Conservation (phyloP, 2,888 invertebrate species). For the Nomada ruficornis region DNA sequence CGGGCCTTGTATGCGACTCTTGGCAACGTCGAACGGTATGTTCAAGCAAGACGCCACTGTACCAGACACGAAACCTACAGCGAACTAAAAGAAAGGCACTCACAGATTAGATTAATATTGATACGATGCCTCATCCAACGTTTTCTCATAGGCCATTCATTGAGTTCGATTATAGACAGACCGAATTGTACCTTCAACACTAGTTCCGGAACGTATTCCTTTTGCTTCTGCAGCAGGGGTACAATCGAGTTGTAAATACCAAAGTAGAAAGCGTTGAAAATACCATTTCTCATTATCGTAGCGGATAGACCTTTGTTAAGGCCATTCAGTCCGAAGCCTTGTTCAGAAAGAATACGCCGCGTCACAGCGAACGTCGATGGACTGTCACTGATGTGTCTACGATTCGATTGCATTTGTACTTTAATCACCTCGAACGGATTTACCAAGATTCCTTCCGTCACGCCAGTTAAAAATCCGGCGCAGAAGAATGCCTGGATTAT, state of each 20-base stretch:
- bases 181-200: conserved; percentile 86
- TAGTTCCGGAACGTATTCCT: conserved; percentile 90
- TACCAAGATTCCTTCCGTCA: conserved; percentile 95
- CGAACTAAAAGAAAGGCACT: conserved; percentile 80
- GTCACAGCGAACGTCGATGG: conserved; percentile 93
- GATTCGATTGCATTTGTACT: conserved; percentile 93
- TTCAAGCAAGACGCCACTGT: conserved; percentile 94
- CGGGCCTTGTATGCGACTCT: conserved; percentile 97
- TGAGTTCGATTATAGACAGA: background rate
- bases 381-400: conserved; percentile 87
- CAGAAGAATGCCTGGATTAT: conserved; percentile 92
- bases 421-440: conserved; percentile 99
- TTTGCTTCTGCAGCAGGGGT: conserved; percentile 87
- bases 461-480: conserved; percentile 94
- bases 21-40: conserved; percentile 98
- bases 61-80: conserved; percentile 94
- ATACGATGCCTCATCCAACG: too few relatives aligned
- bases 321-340: conserved; percentile 92
- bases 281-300: conserved; percentile 94
- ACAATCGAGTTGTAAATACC: conserved; percentile 96
- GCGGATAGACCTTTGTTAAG: conserved; percentile 95
- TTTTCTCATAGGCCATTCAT: too few relatives aligned
- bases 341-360: conserved; percentile 89
- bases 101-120: too few relatives aligned
- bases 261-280: conserved; percentile 97